Evolutionary conservation across 2,113 vertebrate genomes (phyloP), one percentile per base, ranked within the genome.

Genomic region (Coturnix japonica): DNA sequence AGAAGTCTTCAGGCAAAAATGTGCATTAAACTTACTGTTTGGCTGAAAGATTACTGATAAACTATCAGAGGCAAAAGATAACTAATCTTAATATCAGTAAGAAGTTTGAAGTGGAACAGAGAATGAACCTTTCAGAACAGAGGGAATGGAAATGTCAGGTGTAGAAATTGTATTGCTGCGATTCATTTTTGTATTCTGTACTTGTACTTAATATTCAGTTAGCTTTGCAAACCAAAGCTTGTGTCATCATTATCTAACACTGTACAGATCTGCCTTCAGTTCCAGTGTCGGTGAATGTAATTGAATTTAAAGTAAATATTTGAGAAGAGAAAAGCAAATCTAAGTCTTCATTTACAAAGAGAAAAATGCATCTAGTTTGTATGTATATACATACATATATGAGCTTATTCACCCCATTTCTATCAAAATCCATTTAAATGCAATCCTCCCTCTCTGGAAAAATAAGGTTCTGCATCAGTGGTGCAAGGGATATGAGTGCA

Each of bases 241-340:
- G 25, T 88, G 60, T 87, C 69, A 53, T 85, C 59, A 54, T 73
- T 90, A 82, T 56, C 85, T 88, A 70, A 81, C 69, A 71, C 54
- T 70, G 57, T 82, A 72, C 80, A 94, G 81, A 81, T 74, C 82
- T 88, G 61, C 51, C 67, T 80, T 93, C 16, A 2, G 26, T 74
- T 90, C 85, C 59, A 76, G 31, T 63, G 87, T 49, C 79, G 80
- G n/a, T 73, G 84, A 60, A 73, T 85, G 54, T 82, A 87, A 85
- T 92, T 91, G 30, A 89, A 89, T 92, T 89, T 64, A 77, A 94
- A 93, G 89, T 85, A 90, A 95, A 85, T 77, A 30, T 92, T 91
- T 87, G 87, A 33, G n/a, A 87, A 41, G 44, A 87, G 56, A 73
- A 93, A 92, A 94, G 39, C 47, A 94, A 94, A 76, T 33, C 17